phyloP scores from a whole-genome alignment of 2,113 vertebrate genomes.

The Isichthys henryi region DNA sequence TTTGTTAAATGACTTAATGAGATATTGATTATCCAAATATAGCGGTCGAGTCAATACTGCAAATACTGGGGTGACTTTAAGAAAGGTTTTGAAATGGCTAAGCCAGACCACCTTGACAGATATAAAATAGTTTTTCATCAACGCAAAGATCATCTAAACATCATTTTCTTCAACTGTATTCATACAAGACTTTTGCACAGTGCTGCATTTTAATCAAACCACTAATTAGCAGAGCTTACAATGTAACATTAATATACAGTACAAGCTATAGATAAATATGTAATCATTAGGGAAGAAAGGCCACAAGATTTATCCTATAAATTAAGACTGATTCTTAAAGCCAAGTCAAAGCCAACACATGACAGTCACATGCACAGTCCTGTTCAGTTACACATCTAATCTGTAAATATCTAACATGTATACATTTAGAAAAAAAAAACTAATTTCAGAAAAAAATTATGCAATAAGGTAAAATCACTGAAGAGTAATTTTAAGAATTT shows the following conservation, averaged over 20 bases:
- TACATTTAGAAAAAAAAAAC: background rate
- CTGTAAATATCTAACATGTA: background rate
- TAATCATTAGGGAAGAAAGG: background rate
- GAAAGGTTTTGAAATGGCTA: background rate
- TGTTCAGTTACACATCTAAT: background rate
- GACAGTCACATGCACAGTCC: background rate
- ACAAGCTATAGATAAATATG: background rate
- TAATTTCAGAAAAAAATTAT: background rate
- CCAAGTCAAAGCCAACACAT: background rate
- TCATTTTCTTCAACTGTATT: background rate
- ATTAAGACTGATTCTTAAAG: background rate
- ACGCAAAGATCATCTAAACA: background rate
- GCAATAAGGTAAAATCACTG: background rate
- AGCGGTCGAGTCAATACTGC: background rate
- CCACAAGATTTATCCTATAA: background rate
- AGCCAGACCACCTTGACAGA: background rate
- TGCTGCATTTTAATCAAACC: background rate
- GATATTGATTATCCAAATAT: background rate
- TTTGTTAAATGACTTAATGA: background rate
- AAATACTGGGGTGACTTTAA: background rate
- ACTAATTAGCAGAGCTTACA: background rate
- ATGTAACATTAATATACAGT: background rate
- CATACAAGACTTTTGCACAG: background rate
- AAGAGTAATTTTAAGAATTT: background rate
- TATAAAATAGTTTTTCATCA: background rate